Percentiles rank a stretch among this genome's conserved stretches.
phyloP scores from a whole-genome alignment of 2,797 vertebrate species.

The Myotis planiceps region DNA sequence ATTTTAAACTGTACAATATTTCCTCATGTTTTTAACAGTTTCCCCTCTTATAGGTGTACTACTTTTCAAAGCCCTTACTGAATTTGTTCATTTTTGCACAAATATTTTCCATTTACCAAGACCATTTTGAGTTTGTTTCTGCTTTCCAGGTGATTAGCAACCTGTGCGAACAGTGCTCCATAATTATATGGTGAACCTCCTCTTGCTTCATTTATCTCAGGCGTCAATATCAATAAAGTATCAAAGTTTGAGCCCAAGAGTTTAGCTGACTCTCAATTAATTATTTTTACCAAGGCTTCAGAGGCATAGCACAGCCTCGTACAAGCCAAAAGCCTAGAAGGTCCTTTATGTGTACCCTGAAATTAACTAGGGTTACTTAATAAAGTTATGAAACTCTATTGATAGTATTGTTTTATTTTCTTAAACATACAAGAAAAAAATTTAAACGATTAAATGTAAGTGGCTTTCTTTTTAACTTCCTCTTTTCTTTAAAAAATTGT shows the following conservation, averaged over 20 bases:
- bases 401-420: neutral
- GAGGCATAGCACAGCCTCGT: neutral
- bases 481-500: neutral
- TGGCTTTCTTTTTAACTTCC: neutral
- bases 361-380: neutral
- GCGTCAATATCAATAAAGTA: neutral
- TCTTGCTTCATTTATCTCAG: neutral
- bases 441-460: neutral
- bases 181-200: neutral
- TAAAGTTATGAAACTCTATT: neutral
- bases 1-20: neutral
- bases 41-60: fast-evolving
- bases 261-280: neutral
- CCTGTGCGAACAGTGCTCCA: neutral
- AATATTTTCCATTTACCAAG: neutral
- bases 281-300: neutral
- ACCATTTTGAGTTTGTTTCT: neutral
- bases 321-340: neutral
- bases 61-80: neutral
- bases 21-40: neutral
- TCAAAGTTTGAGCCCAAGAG: neutral
- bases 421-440: neutral
- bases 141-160: neutral
- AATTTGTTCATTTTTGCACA: neutral
- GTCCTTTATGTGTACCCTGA: neutral